Evolutionary conservation across 2,888 invertebrate species (phyloP), one percentile per base, ranked within the genome.

Genomic region (Norana najaformis): DNA sequence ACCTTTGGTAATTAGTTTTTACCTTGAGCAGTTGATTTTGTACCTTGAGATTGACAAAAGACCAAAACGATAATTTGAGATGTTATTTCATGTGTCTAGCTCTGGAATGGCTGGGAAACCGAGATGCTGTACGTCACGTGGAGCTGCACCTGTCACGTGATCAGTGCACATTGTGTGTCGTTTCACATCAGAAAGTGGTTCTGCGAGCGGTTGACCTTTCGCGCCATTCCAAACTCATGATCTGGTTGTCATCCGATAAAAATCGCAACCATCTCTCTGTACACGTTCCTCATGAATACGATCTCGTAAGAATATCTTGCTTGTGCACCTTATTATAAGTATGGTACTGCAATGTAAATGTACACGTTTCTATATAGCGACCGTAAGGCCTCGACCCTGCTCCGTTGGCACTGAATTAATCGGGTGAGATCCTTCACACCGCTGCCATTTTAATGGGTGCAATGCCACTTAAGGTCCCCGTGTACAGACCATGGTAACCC

Each of bases 231-330:
- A 37, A 36, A 18, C 91, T 94, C 16, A 91, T 92, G n/a, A 91
- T 93, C 38, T 92, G 92, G 90, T 90, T 93, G 36, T 93, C 93
- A 82, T 92, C 92, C 23, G 94, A 94, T 92, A 94, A 94, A 90
- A 92, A 92, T 18, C 91, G 93, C 23, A 93, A 93, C 90, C 91
- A 92, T 5, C 35, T 94, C 34, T 90, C 93, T 30, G 90, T 94
- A 16, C 93, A 93, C 47, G 92, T 94, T 23, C 93, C 94, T 0
- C 93, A 93, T 89, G 94, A 94, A 91, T 94, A 94, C 91, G 94
- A 94, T 88, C 88, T 94, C 93, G 94, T 94, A 90, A 91, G 93
- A 91, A n/a, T n/a, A n/a, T n/a, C n/a, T n/a, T n/a, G n/a, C n/a
- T n/a, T n/a, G n/a, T n/a, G n/a, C n/a, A n/a, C n/a, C n/a, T n/a